A percentile compares a stretch with the other conserved stretches of the same genome.
Evolutionary conservation across 2,888 invertebrate genomes (phyloP).

Genomic region (Lycocerus yunnanus): DNA sequence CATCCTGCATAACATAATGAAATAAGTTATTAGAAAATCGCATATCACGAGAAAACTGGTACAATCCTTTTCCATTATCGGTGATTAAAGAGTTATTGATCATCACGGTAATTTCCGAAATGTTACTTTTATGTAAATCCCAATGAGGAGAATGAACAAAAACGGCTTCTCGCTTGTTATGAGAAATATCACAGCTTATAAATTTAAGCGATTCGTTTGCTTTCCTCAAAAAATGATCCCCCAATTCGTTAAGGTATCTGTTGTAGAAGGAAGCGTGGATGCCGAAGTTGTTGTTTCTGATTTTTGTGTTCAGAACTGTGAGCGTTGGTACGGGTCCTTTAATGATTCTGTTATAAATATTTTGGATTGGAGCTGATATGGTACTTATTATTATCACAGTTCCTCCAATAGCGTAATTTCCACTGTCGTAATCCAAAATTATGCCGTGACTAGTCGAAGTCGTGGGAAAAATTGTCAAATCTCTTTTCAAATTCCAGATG

Average conservation of each 20-base stretch:
- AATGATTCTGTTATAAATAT: slow-evolving; percentile 72
- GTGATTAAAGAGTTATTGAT: slow-evolving; percentile 84
- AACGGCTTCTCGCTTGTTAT: slow-evolving; percentile 80
- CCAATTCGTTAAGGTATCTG: slow-evolving; percentile 81
- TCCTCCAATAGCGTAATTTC: slow-evolving; percentile 77
- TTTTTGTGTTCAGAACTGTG: slow-evolving; percentile 71
- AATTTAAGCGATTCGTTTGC: slow-evolving; percentile 86
- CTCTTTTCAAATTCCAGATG: slow-evolving; percentile 79
- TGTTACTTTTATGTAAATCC: slow-evolving; percentile 82
- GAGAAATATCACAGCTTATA: slow-evolving; percentile 78
- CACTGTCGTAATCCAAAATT: slow-evolving; percentile 80
- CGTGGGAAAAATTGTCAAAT: slow-evolving; percentile 88
- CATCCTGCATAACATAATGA: slow-evolving; percentile 89
- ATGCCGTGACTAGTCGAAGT: slow-evolving; percentile 84
- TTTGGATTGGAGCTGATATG: slow-evolving; percentile 73
- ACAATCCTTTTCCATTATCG: slow-evolving; percentile 86
- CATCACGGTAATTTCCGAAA: slow-evolving; percentile 89
- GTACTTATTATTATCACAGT: slow-evolving; percentile 79
- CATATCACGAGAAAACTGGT: slow-evolving; percentile 90
- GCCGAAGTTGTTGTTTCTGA: slow-evolving; percentile 81
- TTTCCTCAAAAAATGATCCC: slow-evolving; percentile 84
- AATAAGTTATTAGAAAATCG: slow-evolving; percentile 96
- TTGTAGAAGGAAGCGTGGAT: slow-evolving; percentile 86
- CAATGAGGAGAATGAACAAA: slow-evolving; percentile 83
- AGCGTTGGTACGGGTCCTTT: slow-evolving; percentile 81